Percentiles rank a stretch among this genome's conserved stretches.
phyloP scores from a whole-genome alignment of 2,113 vertebrate species.

The Thinocorus orbignyianus region DNA sequence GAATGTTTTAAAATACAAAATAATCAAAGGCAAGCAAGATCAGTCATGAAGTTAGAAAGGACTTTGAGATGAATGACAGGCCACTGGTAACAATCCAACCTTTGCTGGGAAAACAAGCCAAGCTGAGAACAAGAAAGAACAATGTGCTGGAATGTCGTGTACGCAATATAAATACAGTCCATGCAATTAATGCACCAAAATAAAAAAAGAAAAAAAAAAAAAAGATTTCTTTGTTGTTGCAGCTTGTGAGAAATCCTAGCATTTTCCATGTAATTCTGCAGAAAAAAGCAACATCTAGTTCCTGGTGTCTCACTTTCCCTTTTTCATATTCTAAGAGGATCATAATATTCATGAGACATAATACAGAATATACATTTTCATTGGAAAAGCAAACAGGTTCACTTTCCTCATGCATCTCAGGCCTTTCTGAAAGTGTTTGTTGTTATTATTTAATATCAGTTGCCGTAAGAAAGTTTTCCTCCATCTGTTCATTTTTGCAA shows the following conservation, averaged over 20 bases:
- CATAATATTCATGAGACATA: not conserved
- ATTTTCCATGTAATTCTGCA: not conserved
- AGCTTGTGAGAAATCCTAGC: not conserved
- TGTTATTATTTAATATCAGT: not conserved
- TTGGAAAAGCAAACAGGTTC: not conserved
- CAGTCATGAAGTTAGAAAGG: not conserved
- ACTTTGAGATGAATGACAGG: constrained; percentile 20
- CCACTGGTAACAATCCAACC: constrained; percentile 4
- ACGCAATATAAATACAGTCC: not conserved
- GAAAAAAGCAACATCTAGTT: not conserved
- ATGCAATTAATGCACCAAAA: constrained; percentile 6
- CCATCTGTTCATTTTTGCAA: not conserved
- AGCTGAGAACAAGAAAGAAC: not conserved
- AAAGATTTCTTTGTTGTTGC: not conserved
- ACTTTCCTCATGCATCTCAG: not conserved
- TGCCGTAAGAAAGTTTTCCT: not conserved
- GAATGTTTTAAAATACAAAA: not conserved
- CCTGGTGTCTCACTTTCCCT: not conserved
- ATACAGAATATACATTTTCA: not conserved
- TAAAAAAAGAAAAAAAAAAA: not conserved
- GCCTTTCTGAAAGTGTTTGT: not conserved
- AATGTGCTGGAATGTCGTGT: not conserved
- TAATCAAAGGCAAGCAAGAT: constrained; percentile 17
- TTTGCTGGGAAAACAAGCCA: constrained; percentile 28
- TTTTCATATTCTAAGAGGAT: not conserved